These are phyloP conservation scores for Amblyteles armatorius DNA, from an alignment of 2,888 invertebrate genomes.

Conservation along the genomic window DNA sequence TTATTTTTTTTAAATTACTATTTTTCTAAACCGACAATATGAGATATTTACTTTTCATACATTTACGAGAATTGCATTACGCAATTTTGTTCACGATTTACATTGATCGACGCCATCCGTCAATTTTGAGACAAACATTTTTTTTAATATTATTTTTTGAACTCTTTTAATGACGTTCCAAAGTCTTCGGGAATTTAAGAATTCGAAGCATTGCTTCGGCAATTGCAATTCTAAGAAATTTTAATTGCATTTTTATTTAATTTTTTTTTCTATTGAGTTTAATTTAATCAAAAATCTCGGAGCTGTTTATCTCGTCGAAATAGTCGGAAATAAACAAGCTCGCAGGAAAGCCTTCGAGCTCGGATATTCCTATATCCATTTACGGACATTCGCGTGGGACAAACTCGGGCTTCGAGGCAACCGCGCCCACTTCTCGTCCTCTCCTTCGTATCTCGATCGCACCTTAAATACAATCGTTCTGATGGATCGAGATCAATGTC, in stretches of 20 bases:
- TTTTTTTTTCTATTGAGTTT: neutral
- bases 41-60: too few species aligned
- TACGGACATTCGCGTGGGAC: conserved; percentile 60
- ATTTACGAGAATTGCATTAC: too few species aligned
- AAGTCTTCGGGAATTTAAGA: too few species aligned
- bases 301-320: conserved; percentile 1
- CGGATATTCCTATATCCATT: conserved; percentile 36
- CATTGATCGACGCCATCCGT: too few species aligned
- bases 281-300: neutral
- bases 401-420: conserved; percentile 44
- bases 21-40: too few species aligned
- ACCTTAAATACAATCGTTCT: conserved; percentile 50
- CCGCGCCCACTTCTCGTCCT: conserved; percentile 62
- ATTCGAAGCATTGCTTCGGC: too few species aligned
- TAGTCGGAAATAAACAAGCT: conserved; percentile 5
- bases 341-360: conserved; percentile 22
- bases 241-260: neutral
- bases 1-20: too few species aligned
- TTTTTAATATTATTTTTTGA: too few species aligned
- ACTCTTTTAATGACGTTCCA: too few species aligned
- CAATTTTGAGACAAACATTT: too few species aligned
- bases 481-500: conserved; percentile 73
- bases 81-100: too few species aligned
- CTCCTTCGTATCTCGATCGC: conserved; percentile 27
- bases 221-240: too few species aligned